phyloP scores from a whole-genome alignment of 2,113 vertebrate genomes.

The Lophochroa leadbeateri region DNA sequence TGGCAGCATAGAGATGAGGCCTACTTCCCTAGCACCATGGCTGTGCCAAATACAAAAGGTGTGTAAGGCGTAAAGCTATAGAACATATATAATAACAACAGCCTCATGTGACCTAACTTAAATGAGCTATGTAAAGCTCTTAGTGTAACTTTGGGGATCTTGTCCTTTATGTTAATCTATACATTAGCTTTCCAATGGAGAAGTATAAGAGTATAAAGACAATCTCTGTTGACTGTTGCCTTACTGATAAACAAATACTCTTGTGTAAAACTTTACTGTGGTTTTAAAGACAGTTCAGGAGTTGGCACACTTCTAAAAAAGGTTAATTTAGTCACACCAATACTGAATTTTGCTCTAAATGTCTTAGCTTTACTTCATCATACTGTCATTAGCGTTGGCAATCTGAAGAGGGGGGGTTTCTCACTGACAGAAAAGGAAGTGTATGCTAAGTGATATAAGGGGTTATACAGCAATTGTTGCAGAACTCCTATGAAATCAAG shows the following conservation, averaged over 20 bases:
- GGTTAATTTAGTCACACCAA: neutral
- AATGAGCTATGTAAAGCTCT: neutral
- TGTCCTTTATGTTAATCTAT: neutral
- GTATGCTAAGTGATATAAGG: neutral
- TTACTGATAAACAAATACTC: neutral
- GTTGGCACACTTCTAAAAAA: neutral
- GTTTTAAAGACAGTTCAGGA: neutral
- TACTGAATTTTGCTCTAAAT: neutral
- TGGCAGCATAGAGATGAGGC: no score
- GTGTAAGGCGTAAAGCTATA: no score
- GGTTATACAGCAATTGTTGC: neutral
- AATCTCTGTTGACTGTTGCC: neutral
- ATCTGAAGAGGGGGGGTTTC: neutral
- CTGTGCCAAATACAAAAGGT: no score
- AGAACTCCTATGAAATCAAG: neutral
- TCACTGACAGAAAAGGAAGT: neutral
- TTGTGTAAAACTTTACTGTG: neutral
- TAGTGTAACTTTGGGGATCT: neutral
- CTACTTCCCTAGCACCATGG: no score
- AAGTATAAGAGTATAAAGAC: neutral
- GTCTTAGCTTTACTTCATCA: neutral
- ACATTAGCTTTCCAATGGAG: neutral
- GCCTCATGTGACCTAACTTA: neutral
- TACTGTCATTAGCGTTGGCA: neutral
- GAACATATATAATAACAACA: neutral